Percentiles rank a stretch among this genome's conserved stretches.
phyloP scores from a whole-genome alignment of 2,797 vertebrate species.

The Hydrophis major region DNA sequence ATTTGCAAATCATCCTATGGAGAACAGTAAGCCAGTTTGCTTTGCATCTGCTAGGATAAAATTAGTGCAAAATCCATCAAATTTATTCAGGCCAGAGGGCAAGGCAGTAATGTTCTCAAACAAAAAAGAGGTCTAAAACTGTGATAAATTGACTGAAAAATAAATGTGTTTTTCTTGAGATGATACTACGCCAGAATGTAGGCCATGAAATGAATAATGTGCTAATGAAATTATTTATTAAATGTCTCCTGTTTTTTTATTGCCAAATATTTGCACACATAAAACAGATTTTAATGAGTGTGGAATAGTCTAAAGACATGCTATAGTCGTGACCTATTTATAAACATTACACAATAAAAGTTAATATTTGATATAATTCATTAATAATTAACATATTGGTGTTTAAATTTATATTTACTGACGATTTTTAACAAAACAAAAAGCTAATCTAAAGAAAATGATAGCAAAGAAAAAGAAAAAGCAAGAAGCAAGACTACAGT shows the following conservation, averaged over 20 bases:
- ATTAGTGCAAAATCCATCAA: background rate
- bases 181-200: background rate
- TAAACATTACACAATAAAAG: background rate
- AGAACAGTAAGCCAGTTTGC: background rate
- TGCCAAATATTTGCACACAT: background rate
- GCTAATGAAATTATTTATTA: background rate
- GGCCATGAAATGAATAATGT: background rate
- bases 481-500: background rate
- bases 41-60: background rate
- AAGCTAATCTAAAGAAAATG: background rate
- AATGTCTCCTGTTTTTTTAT: background rate
- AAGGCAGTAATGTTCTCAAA: background rate
- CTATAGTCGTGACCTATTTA: background rate
- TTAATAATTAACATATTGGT: background rate
- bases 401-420: background rate
- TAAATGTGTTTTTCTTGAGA: background rate
- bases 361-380: background rate
- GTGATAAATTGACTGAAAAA: background rate
- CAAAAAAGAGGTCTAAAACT: background rate
- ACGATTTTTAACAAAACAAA: background rate
- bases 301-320: background rate
- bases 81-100: background rate
- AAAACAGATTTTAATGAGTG: background rate
- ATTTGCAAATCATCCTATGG: background rate
- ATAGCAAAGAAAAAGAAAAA: background rate